Base-by-base conservation (phyloP, 1,140 invertebrate species). In the Luehdorfia chinensis region DNA sequence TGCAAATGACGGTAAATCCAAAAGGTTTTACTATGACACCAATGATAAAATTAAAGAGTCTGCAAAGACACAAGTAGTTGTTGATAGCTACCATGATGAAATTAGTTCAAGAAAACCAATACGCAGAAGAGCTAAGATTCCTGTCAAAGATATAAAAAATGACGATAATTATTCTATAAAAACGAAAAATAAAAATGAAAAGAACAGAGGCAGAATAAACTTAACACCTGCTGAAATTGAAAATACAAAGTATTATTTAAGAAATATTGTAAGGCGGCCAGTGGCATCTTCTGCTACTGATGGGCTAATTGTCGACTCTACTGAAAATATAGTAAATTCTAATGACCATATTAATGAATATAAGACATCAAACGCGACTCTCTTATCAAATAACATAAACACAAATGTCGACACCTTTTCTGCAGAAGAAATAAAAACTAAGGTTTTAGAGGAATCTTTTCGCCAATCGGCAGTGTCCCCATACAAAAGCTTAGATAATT, bases 221-320 rank as follows among this genome's bases (percentile, higher is more conserved):
- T 68, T 63, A 4, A 23, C 45, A 18, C 49, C 69, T 25, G 46
- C 60, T 23, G 56, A 63, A 15, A 69, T 61, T 27, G 60, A 65
- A 12, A 50, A 54, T 9, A 75, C 72, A 23, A 87, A 85, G 59
- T 76, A 75, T 47, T 84, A 83, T 48, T 55, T 84, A 8, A 87
- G 78, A 68, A 70, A 74, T 7, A n/a, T n/a, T n/a, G 62, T 79
- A 21, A 84, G 68, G 54, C 67, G 84, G 6, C 84, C 84, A 8
- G 50, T 5, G 21, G n/a, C 18, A 13, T 5, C 12, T 19, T 12
- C 34, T 6, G 3, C 12, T 19, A 21, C 34, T 6, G 4, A 11
- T n/a, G 18, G 21, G 21, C 3, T 6, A 7, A 9, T 37, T 21
- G 18, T 19, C 7, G 34, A 43, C 12, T 43, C 25, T 11, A 18